These are phyloP conservation scores for Platysteira castanea DNA, from an alignment of 2,113 vertebrate species.

Conservation along the genomic window DNA sequence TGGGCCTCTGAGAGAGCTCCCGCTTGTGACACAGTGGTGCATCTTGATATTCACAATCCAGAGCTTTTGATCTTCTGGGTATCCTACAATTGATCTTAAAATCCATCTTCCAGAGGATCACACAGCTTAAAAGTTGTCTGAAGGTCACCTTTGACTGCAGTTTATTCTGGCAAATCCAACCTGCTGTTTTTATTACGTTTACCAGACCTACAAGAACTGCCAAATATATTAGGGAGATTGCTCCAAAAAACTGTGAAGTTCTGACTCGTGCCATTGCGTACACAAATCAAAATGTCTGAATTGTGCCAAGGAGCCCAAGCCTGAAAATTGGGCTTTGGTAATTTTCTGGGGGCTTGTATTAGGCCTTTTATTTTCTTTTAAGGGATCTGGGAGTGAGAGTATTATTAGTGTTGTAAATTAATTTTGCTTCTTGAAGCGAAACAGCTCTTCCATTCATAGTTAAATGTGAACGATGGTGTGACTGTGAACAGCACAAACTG, in stretches of 20 bases:
- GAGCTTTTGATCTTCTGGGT: neutral
- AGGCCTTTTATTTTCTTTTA: neutral
- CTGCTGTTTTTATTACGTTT: neutral
- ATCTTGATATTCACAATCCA: neutral
- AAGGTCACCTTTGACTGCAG: neutral
- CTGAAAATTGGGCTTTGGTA: neutral
- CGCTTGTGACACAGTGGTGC: neutral
- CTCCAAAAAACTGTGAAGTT: neutral
- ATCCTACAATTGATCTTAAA: neutral
- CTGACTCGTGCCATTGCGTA: accelerated
- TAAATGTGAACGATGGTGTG: neutral
- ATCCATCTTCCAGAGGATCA: neutral
- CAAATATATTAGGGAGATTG: neutral
- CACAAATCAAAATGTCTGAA: neutral
- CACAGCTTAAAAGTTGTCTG: neutral
- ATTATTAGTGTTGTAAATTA: neutral
- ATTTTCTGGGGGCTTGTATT: neutral
- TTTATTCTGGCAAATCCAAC: neutral
- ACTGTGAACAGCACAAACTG: neutral
- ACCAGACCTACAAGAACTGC: neutral
- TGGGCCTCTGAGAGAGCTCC: neutral
- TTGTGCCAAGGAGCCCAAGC: neutral
- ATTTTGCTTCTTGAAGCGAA: neutral
- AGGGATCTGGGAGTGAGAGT: neutral
- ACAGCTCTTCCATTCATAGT: neutral